Evolutionary conservation across 2,797 vertebrate species (phyloP), one percentile per base, ranked within the genome.

Genomic region (Rhynchotus rufescens): DNA sequence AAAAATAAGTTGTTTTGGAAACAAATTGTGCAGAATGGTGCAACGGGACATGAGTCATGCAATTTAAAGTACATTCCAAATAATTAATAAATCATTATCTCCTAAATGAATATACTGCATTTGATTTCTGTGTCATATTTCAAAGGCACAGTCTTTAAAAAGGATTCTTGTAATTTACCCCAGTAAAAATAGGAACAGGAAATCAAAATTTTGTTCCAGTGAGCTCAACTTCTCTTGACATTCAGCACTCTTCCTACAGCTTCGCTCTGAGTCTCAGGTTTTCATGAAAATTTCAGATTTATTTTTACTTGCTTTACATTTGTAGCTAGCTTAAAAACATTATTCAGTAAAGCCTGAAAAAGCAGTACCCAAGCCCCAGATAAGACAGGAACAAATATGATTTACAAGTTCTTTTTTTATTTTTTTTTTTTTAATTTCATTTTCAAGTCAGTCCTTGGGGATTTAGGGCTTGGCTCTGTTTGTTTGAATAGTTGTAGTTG

Each of bases 251-350:
- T 77, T 86, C 40, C 42, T 54, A 45, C n/a, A 92, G 26, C 17
- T 84, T 14, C 49, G 62, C n/a, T 86, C 11, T 17, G 28, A 92
- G 42, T 32, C n/a, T 44, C 6, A 5, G 34, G 68, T 78, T 88
- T 88, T 92, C 32, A 49, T 61, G 49, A 80, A 57, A 22, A 71
- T 86, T 89, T 72, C 65, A 51, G 49, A 60, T 86, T 74, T 74
- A 14, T 71, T 89, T 87, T 73, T 9, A 51, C 44, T 79, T 61
- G 28, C 14, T 91, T 93, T 84, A 76, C 68, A 71, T 91, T 86
- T 84, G 38, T 73, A 77, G 17, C 73, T 87, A 52, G 25, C 64
- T 88, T 91, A 71, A 84, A 93, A 80, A 54, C 23, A n/a, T 68
- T 54, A 42, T 32, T 16, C 28, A 36, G 28, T 82, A 84, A 77